Evolutionary conservation across 2,888 invertebrate genomes (phyloP).

Genomic region (Heliconius sara): DNA sequence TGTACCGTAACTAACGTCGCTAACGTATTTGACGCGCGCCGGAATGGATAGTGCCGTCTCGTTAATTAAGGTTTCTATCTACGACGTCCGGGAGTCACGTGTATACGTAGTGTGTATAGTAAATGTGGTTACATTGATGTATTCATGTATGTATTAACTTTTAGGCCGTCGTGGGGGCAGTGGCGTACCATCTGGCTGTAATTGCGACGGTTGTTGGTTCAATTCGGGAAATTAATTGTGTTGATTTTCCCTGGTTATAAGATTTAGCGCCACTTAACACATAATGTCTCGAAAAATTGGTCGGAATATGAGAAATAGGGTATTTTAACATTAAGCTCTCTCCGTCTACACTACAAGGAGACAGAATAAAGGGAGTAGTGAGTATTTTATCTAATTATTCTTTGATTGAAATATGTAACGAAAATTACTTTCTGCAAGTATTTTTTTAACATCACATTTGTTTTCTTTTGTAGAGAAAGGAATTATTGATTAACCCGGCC

Average conservation of each 20-base stretch:
- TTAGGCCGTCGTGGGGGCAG: background rate
- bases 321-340: too few species aligned
- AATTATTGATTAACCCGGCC: too few species aligned
- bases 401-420: background rate
- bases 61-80: constrained; percentile 45
- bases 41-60: constrained; percentile 45
- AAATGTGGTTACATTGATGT: background rate
- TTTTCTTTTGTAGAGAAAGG: too few species aligned
- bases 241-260: background rate
- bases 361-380: background rate
- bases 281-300: background rate
- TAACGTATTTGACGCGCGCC: constrained; percentile 52
- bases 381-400: background rate
- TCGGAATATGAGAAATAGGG: too few species aligned
- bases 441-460: too few species aligned
- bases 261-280: background rate
- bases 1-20: constrained; percentile 60
- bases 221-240: too few species aligned
- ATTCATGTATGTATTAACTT: background rate
- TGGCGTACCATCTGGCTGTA: background rate
- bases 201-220: background rate
- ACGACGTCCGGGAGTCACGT: constrained; percentile 19
- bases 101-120: background rate
- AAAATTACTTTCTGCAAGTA: background rate
- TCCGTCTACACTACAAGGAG: background rate